phyloP scores from a whole-genome alignment of 2,113 vertebrate species.

The Leucopsar rothschildi region DNA sequence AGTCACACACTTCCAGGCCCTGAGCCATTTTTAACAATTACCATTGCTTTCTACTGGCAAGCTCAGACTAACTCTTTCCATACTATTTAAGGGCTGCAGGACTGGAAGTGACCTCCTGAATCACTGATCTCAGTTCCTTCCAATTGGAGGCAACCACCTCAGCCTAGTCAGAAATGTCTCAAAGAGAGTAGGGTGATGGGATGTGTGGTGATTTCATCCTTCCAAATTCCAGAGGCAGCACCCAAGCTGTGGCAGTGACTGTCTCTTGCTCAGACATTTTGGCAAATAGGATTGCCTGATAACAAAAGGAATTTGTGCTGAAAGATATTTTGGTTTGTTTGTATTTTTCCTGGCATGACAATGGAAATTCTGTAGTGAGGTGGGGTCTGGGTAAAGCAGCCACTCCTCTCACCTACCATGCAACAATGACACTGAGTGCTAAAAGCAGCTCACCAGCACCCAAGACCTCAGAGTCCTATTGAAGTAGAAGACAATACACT shows the following conservation, averaged over 20 bases:
- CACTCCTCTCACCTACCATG: not conserved
- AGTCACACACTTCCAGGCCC: not conserved
- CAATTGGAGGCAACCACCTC: conserved; percentile 26
- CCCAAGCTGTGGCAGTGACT: not conserved
- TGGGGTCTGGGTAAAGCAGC: not conserved
- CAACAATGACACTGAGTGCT: not conserved
- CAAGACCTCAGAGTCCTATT: not conserved
- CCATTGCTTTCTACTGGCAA: not conserved
- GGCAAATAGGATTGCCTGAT: not conserved
- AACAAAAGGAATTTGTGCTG: not conserved
- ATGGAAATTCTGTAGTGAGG: not conserved
- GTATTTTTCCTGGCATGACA: not conserved
- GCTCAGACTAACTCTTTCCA: conserved; percentile 53
- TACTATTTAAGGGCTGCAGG: conserved; percentile 21
- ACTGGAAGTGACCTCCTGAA: conserved; percentile 46
- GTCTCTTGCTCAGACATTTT: not conserved
- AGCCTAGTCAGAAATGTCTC: conserved; percentile 42
- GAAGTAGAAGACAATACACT: not conserved
- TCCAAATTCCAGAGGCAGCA: conserved; percentile 29
- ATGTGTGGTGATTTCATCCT: conserved; percentile 31
- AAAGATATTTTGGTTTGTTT: not conserved
- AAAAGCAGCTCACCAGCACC: not conserved
- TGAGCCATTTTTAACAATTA: not conserved
- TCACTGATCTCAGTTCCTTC: conserved; percentile 20
- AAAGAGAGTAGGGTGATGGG: not conserved